phyloP scores from a whole-genome alignment of 2,888 invertebrate species.

The Synergus laeviventris region DNA sequence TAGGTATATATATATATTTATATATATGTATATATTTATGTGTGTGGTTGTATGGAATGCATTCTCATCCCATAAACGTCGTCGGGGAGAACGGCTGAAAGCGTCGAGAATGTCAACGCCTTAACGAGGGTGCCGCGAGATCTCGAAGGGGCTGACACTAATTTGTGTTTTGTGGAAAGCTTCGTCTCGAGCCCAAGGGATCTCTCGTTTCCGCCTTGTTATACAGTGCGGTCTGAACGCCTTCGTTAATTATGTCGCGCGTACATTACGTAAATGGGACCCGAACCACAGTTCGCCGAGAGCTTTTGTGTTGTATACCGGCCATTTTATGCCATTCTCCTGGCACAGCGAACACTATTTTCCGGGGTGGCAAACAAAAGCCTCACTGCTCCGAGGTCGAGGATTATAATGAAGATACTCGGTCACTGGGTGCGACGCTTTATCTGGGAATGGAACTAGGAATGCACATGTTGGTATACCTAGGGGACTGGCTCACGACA shows the following conservation, averaged over 20 bases:
- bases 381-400: conserved; percentile 22
- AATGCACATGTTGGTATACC: conserved; percentile 37
- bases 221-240: conserved; percentile 64
- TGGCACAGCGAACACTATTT: conserved; percentile 47
- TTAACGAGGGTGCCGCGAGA: conserved; percentile 60
- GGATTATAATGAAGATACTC: conserved; percentile 37
- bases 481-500: conserved; percentile 29
- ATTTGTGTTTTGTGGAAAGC: conserved; percentile 66
- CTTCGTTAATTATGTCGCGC: conserved; percentile 71
- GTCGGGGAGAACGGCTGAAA: conserved; percentile 38
- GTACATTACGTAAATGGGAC: conserved; percentile 66
- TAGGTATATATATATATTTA: neutral
- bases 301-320: conserved; percentile 38
- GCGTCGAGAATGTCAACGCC: conserved; percentile 61
- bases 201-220: conserved; percentile 66
- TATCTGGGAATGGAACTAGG: conserved; percentile 37
- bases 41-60: neutral
- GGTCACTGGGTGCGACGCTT: conserved; percentile 35
- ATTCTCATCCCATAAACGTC: conserved; percentile 49
- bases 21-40: neutral
- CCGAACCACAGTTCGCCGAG: conserved; percentile 51
- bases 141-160: conserved; percentile 58
- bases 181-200: conserved; percentile 53
- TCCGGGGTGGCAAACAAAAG: conserved; percentile 43
- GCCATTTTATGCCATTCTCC: conserved; percentile 47